A percentile compares a stretch with the other conserved stretches of the same genome.
These are phyloP conservation scores for Drosophila trichaetosa DNA, from an alignment of 2,888 invertebrate genomes.

Conservation along the genomic window DNA sequence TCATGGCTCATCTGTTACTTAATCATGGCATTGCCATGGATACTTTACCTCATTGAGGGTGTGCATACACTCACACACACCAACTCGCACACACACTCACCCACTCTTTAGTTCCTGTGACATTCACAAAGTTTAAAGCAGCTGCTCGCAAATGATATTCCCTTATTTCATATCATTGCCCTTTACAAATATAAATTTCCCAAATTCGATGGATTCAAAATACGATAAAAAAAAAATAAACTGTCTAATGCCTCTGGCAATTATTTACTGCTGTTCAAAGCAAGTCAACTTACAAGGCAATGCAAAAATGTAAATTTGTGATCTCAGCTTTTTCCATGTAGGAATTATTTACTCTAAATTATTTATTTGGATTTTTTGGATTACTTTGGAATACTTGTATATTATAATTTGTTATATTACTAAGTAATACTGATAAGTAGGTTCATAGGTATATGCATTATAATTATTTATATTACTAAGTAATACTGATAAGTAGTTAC, in stretches of 20 bases:
- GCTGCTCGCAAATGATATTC: conserved; percentile 26
- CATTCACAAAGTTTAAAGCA: conserved; percentile 41
- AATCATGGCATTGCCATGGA: conserved; percentile 80
- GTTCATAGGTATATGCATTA: not conserved
- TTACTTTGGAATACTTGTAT: not conserved
- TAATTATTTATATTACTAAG: not conserved
- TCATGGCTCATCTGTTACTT: conserved; percentile 79
- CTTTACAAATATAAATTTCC: not conserved
- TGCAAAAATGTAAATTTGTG: not conserved
- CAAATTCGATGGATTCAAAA: not conserved
- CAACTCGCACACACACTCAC: conserved; percentile 5
- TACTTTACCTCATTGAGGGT: conserved; percentile 50
- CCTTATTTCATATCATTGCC: conserved; percentile 5
- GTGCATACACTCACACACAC: conserved; percentile 25
- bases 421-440: not conserved
- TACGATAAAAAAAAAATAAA: not conserved
- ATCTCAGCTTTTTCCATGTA: not conserved
- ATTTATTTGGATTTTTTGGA: not conserved
- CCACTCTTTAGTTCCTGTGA: conserved; percentile 34
- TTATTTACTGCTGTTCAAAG: not conserved
- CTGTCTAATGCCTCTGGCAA: not conserved
- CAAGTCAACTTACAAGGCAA: not conserved
- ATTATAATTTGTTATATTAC: not conserved
- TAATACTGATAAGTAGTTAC: conserved; percentile 1
- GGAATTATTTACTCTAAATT: not conserved